Evolutionary conservation across 92 coral and sea anemone genomes (phyloP).

Genomic region (Desmophyllum pertusum): DNA sequence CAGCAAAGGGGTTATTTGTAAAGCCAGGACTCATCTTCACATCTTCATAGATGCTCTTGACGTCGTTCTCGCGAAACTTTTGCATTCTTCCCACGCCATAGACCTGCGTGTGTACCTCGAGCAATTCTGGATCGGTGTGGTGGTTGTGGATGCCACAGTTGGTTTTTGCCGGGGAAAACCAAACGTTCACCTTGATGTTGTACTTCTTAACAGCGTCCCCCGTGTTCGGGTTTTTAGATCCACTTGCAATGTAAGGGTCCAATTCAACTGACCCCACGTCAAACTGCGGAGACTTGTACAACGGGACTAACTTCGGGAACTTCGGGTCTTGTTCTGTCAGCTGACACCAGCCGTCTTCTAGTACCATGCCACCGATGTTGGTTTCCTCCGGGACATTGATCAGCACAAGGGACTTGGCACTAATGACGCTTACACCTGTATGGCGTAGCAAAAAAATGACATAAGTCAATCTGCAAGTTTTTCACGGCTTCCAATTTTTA

Average conservation of each 20-base stretch:
- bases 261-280: constrained; percentile 73
- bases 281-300: constrained; percentile 80
- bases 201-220: constrained; percentile 32
- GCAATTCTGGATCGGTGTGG: constrained; percentile 70
- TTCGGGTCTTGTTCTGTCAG: constrained; percentile 47
- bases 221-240: not conserved
- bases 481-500: no score
- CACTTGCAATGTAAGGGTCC: constrained; percentile 63
- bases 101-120: constrained; percentile 54
- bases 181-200: constrained; percentile 71
- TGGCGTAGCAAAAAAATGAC: not conserved
- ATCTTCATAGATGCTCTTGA: constrained; percentile 68
- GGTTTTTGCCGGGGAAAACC: constrained; percentile 70
- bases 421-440: constrained; percentile 56
- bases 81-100: constrained; percentile 83
- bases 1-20: constrained; percentile 74
- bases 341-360: constrained; percentile 77
- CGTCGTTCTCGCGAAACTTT: constrained; percentile 63
- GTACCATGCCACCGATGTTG: constrained; percentile 57
- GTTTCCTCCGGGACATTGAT: constrained; percentile 54
- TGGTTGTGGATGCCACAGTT: constrained; percentile 69
- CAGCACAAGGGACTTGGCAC: constrained; percentile 73
- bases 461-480: no score
- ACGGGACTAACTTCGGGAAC: constrained; percentile 57
- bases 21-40: constrained; percentile 71